Base-by-base conservation (phyloP, 1,140 invertebrate species). In the Lepidotrigona ventralis region DNA sequence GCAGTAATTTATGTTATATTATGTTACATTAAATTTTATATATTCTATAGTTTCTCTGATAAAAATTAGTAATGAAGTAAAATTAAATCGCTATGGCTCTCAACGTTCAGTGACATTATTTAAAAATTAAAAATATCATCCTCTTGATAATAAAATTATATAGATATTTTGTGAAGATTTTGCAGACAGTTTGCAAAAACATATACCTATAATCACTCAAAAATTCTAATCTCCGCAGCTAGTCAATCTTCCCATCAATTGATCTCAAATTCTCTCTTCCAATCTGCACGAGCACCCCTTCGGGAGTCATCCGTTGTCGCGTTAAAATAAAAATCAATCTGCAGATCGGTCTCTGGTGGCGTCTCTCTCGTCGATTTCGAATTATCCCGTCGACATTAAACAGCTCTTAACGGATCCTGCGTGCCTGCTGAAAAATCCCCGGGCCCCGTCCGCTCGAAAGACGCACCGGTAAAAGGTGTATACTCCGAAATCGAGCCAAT, bases 401-500 rank as follows among this genome's bases (percentile, higher is more conserved):
- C 86, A 87, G 75, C 87, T 85, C 79, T 88, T 75, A 85, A 81
- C 86, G 78, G 86, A 84, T 84, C 53, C 23, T 63, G 17, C 74
- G 83, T 33, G 64, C 86, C 66, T 79, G 81, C 64, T 60, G 74
- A 58, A 78, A 76, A 78, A 80, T 80, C 75, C 53, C 23, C 51
- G 54, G 60, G 51, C 33, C 39, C 51, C 72, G 58, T 51, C 58
- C 74, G 39, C 15, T n/a, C 26, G 60, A 70, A 19, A 70, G 71
- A 70, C 72, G 76, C 58, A 21, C 29, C 68, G 82, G 82, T 87
- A 85, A 88, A 88, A 88, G 87, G 86, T 88, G 87, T 88, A 77
- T 80, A 80, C 87, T 74, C 54, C 88, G 88, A 89, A 89, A 89
- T 89, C 79, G 88, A 89, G 87, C 88, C 88, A 89, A 89, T 89